Evolutionary conservation across 2,113 vertebrate species (phyloP), one percentile per base, ranked within the genome.

Genomic region (Chaetura pelagica): DNA sequence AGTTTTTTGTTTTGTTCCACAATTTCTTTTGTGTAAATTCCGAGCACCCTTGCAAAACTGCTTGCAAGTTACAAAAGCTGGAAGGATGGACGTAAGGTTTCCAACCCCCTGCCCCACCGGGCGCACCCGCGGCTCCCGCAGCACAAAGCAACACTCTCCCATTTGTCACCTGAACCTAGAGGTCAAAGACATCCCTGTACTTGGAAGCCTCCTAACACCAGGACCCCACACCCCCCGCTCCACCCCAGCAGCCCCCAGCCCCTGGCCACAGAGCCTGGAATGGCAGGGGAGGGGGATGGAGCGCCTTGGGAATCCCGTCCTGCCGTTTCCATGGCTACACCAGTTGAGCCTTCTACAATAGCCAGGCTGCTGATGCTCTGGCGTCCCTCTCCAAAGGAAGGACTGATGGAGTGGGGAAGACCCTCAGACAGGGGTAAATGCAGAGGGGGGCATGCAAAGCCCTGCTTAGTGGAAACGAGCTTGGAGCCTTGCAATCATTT

Each of bases 251-350:
- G 76, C 63, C 67, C 40, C 61, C 48, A 49, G 58, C 19, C 26
- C 7, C 63, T 24, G 44, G 59, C 30, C 40, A 24, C 72, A 29
- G 44, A 58, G 69, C 51, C 46, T 9, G 26, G 30, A 1, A 32
- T 2, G 27, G 40, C 11, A 0, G 35, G 72, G 4, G 42, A 63
- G 72, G 79, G 78, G 74, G 89, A 46, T 76, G 68, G 67, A 59
- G 35, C 9, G 8, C 54, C 66, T 54, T 72, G 91, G 87, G 84
- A 93, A 69, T 75, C 79, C 63, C 63, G 51, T 40, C 72, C 74
- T 6, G 35, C 69, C 7, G 79, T 95, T 74, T 66, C 94, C 91
- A 93, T 88, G 91, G 84, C 35, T 32, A 93, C 83, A 35, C 32
- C 35, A 29, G 81, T 59, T 40, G 81, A 89, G 46, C 35, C 4